Evolutionary conservation across 1,140 invertebrate species (phyloP).

Genomic region (Telenomus remus): DNA sequence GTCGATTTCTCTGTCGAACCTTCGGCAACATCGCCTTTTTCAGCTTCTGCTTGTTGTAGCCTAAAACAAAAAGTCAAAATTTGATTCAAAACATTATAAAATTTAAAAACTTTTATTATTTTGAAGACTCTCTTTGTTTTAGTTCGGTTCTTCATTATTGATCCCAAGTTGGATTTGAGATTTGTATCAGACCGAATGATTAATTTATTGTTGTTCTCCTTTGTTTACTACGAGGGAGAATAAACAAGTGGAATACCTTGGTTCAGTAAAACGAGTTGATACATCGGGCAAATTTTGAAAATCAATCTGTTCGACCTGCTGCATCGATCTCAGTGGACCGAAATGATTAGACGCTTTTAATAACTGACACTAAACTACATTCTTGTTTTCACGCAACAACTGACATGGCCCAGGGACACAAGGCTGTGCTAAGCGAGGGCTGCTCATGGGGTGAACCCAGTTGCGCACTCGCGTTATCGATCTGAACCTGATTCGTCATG

Average conservation of each 20-base stretch:
- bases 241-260: slow-evolving; percentile 31
- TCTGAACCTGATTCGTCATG: slow-evolving; percentile 29
- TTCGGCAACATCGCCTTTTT: slow-evolving; percentile 61
- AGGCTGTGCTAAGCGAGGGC: slow-evolving; percentile 21
- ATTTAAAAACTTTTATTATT: no score
- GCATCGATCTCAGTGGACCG: slow-evolving; percentile 45
- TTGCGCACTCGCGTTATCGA: slow-evolving; percentile 44
- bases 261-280: slow-evolving; percentile 19
- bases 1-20: slow-evolving; percentile 56
- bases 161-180: no score
- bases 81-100: not conserved
- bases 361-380: slow-evolving; percentile 28
- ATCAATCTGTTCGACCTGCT: slow-evolving; percentile 48
- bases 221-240: not conserved
- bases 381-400: slow-evolving; percentile 48
- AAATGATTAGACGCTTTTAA: slow-evolving; percentile 17
- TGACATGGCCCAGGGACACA: slow-evolving; percentile 31
- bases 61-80: slow-evolving; percentile 50
- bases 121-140: no score
- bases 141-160: no score
- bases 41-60: slow-evolving; percentile 62
- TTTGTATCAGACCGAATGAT: no score
- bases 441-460: slow-evolving; percentile 1
- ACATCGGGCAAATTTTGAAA: slow-evolving; percentile 25
- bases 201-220: not conserved